phyloP scores from a whole-genome alignment of 2,113 vertebrate genomes.

The Phylloscopus whistleri region DNA sequence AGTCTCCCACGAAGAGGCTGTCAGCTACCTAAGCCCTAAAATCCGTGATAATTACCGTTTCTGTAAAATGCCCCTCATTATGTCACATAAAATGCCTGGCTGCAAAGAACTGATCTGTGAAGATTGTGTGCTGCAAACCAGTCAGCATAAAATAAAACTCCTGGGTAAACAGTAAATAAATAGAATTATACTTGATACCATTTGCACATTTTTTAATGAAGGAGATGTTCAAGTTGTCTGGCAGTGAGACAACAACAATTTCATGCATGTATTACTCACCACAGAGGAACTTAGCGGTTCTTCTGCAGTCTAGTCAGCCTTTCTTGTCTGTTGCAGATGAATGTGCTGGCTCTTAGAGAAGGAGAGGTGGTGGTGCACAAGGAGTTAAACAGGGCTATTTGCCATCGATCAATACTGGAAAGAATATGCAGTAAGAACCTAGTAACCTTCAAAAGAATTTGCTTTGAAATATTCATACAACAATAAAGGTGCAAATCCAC shows the following conservation, averaged over 20 bases:
- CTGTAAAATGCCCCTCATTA: constrained; percentile 70
- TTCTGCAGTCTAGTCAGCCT: not conserved
- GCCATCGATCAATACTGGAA: not conserved
- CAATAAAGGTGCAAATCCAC: constrained; percentile 9
- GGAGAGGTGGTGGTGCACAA: not conserved
- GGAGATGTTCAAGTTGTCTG: constrained; percentile 18
- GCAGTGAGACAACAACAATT: not conserved
- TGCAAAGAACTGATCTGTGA: constrained; percentile 66
- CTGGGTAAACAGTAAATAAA: constrained; percentile 56
- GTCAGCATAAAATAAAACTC: constrained; percentile 69
- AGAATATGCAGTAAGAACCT: not conserved
- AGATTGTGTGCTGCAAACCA: constrained; percentile 45
- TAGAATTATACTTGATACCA: constrained; percentile 3
- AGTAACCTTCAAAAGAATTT: constrained; percentile 27
- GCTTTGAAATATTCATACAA: constrained; percentile 26
- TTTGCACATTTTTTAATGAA: constrained; percentile 22
- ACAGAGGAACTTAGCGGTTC: not conserved
- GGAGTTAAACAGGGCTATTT: constrained; percentile 10
- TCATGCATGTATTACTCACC: not conserved
- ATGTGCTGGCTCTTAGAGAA: not conserved
- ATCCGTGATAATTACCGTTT: constrained; percentile 69
- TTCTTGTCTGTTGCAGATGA: not conserved
- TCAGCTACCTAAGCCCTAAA: constrained; percentile 72
- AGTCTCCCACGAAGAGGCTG: constrained; percentile 62
- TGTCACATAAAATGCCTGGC: constrained; percentile 61